A percentile compares a stretch with the other conserved stretches of the same genome.
Evolutionary conservation across 2,113 vertebrate genomes (phyloP).

Genomic region (Oncorhynchus nerka): DNA sequence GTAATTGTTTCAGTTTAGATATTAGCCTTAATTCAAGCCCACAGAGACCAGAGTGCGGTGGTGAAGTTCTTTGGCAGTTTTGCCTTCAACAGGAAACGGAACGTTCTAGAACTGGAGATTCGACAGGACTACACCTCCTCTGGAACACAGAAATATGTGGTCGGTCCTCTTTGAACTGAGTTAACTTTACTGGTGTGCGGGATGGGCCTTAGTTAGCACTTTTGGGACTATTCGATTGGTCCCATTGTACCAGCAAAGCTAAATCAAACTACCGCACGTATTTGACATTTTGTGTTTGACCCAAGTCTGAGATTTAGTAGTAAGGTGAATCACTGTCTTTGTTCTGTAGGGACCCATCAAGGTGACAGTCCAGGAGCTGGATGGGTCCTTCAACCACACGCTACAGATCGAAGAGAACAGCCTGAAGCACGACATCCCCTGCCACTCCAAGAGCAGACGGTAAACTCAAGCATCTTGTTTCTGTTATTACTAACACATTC

Average conservation of each 20-base stretch:
- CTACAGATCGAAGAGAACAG: slow-evolving; percentile 99
- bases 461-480: slow-evolving; percentile 42
- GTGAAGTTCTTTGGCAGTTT: slow-evolving; percentile 99
- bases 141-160: slow-evolving; percentile 99
- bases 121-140: slow-evolving; percentile 96
- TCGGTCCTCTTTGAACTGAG: slow-evolving; percentile 59
- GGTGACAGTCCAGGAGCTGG: slow-evolving; percentile 96
- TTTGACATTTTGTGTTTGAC: too few relatives aligned
- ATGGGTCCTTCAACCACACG: slow-evolving; percentile 97
- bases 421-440: slow-evolving; percentile 97
- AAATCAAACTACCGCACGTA: too few relatives aligned
- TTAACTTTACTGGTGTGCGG: not conserved
- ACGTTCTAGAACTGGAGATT: slow-evolving; percentile 96
- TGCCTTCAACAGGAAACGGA: slow-evolving; percentile 98
- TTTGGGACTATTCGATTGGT: too few relatives aligned
- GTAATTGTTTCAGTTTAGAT: not conserved
- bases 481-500: not conserved
- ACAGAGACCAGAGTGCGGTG: slow-evolving; percentile 91
- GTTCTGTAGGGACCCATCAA: slow-evolving; percentile 89
- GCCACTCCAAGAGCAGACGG: slow-evolving; percentile 98
- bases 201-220: too few relatives aligned
- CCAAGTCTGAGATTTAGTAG: too few relatives aligned
- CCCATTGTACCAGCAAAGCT: too few relatives aligned
- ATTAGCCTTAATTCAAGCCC: slow-evolving; percentile 44
- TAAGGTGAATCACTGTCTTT: slow-evolving; percentile 22